Percentiles rank a stretch among this genome's conserved stretches.
Evolutionary conservation across 2,888 invertebrate species (phyloP).

Genomic region (Caenorhabditis panamensis): DNA sequence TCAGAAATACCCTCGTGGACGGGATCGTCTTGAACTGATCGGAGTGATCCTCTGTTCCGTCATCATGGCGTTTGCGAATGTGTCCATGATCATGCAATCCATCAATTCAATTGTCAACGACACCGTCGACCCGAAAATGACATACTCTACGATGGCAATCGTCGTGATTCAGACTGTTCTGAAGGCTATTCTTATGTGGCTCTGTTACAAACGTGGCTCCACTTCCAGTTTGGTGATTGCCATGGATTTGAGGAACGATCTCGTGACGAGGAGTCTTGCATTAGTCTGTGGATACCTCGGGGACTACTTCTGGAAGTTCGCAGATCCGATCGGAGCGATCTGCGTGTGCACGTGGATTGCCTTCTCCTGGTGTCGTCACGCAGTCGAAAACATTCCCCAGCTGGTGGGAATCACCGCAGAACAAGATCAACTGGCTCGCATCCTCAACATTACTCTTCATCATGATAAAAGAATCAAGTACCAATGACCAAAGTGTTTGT

Average conservation of each 20-base stretch:
- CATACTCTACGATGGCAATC: slow-evolving; percentile 52
- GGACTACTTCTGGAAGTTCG: slow-evolving; percentile 80
- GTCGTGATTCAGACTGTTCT: slow-evolving; percentile 59
- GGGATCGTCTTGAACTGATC: slow-evolving; percentile 62
- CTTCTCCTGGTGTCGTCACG: slow-evolving; percentile 76
- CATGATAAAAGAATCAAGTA: slow-evolving; percentile 73
- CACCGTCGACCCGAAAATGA: slow-evolving; percentile 66
- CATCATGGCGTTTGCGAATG: slow-evolving; percentile 67
- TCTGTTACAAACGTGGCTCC: slow-evolving; percentile 57
- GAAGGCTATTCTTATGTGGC: slow-evolving; percentile 60
- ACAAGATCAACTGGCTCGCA: slow-evolving; percentile 75
- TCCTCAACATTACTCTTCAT: slow-evolving; percentile 74
- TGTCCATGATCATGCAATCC: slow-evolving; percentile 67
- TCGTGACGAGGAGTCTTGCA: slow-evolving; percentile 78
- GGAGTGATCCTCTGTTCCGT: slow-evolving; percentile 62
- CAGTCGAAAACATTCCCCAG: slow-evolving; percentile 76
- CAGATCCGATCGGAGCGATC: slow-evolving; percentile 83
- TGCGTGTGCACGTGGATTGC: slow-evolving; percentile 79
- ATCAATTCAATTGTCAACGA: slow-evolving; percentile 62
- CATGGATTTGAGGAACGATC: slow-evolving; percentile 59
- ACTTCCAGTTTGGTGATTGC: slow-evolving; percentile 61
- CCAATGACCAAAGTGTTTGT: not conserved
- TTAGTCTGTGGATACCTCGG: slow-evolving; percentile 82
- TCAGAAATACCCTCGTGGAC: slow-evolving; percentile 57
- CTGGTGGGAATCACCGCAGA: slow-evolving; percentile 74